Base-by-base conservation (phyloP, 1,140 invertebrate species). In the Chrysoperla carnea region DNA sequence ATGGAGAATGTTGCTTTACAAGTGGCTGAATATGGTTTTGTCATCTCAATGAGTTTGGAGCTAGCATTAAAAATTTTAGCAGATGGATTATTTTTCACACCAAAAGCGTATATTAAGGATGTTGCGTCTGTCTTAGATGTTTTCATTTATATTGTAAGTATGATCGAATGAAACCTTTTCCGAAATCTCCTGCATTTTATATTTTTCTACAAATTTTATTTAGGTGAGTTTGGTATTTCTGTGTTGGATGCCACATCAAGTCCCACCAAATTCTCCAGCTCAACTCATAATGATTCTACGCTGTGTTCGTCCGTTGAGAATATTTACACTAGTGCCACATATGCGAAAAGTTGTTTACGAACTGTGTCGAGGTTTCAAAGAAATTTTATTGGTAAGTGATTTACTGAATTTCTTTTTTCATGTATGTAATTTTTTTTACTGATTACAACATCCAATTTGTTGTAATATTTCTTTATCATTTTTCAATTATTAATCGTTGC, bases 301-400 rank as follows among this genome's bases (percentile, higher is more conserved):
- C 23, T 98, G 95, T 64, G 78, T 99, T 29, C 73, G 96, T 11
- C 96, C 96, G 4, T 65, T 99, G 29, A 63, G 96, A 46, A 99
- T 99, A 49, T 99, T 99, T 59, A 95, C 90, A 11, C 68, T 99
- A 29, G 93, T 99, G 11, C 96, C 96, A 42, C 95, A 99, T 58
- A 99, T 99, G 92, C 73, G 94, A 48, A 94, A 96, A 70, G 96
- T 99, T 15, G 95, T 99, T 17, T 97, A 92, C 60, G 96, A 99
- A 61, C 68, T 99, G 27, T 96, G 93, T 54, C 72, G 92, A 48
- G 95, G 96, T n/a, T 99, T 99, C 64, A 99, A 97, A 64, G 95
- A 99, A 70, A 99, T 99, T 51, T 61, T 97, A 15, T 67, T 99
- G 57, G 94, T 94, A 66, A 64, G 65, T 59, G 46, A 42, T 14